Conservation (phyloP, 37 sponge, comb jelly and placozoan genomes). For the Beroe forskalii region DNA sequence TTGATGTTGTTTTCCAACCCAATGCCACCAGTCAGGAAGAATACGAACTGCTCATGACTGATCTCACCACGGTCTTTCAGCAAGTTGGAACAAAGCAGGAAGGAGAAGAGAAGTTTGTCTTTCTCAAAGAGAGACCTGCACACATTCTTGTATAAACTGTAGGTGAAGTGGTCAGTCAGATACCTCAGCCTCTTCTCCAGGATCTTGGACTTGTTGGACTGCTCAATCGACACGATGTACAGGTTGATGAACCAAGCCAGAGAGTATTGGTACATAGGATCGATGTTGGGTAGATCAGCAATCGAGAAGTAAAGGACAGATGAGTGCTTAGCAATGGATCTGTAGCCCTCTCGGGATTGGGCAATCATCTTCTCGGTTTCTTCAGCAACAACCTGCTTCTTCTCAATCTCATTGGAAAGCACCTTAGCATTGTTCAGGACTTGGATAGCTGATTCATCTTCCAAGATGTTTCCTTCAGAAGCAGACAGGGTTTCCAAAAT, state of each 20-base stretch:
- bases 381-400: slow-evolving; percentile 81
- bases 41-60: slow-evolving; percentile 89
- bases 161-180: slow-evolving; percentile 97
- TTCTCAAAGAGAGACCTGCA: slow-evolving; percentile 99
- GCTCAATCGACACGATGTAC: slow-evolving; percentile 87
- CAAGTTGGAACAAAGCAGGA: slow-evolving; percentile 92
- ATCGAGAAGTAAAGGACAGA: slow-evolving; percentile 98
- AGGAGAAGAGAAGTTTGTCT: slow-evolving; percentile 99
- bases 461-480: slow-evolving; percentile 97
- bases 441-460: slow-evolving; percentile 96
- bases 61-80: slow-evolving; percentile 83
- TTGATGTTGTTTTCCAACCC: slow-evolving; percentile 91
- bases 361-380: slow-evolving; percentile 97
- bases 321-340: slow-evolving; percentile 89
- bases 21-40: slow-evolving; percentile 98
- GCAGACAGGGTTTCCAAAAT: slow-evolving; percentile 96
- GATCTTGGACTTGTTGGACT: slow-evolving; percentile 95
- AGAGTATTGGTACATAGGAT: slow-evolving; percentile 99
- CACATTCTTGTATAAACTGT: slow-evolving; percentile 96
- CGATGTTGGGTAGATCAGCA: slow-evolving; percentile 98
- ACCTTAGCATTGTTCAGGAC: slow-evolving; percentile 95
- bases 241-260: slow-evolving; percentile 97
- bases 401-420: slow-evolving; percentile 65
- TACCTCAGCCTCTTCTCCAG: slow-evolving; percentile 87
- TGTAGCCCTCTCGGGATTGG: slow-evolving; percentile 96